Percentiles rank a stretch among this genome's conserved stretches.
Conservation (phyloP, 2,797 vertebrate genomes). For the Echiichthys vipera region DNA sequence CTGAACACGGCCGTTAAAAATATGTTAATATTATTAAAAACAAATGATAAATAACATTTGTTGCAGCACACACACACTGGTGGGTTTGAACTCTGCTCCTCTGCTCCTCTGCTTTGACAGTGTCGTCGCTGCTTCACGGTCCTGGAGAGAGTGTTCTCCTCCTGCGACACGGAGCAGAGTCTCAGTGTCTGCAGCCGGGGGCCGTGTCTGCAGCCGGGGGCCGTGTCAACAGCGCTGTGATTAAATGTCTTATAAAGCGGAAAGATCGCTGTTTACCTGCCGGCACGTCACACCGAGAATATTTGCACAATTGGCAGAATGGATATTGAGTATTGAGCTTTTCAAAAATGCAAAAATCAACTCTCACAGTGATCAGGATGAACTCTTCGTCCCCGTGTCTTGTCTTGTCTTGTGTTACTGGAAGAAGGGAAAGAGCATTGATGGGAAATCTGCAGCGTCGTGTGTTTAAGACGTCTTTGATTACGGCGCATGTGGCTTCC, state of each 20-base stretch:
- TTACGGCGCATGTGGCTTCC: conserved; percentile 11
- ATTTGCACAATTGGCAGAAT: conserved; percentile 52
- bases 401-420: conserved; percentile 42
- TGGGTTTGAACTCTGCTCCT: conserved; percentile 1
- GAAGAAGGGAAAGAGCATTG: conserved; percentile 12
- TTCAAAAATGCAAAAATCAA: conserved; percentile 36
- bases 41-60: too few species aligned
- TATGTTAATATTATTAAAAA: not conserved
- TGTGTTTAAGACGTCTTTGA: conserved; percentile 2
- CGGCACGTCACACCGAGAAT: conserved; percentile 55
- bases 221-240: conserved; percentile 63
- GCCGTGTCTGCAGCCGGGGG: conserved; percentile 64
- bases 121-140: conserved; percentile 3
- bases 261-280: conserved; percentile 68
- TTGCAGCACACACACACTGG: not conserved
- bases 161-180: conserved; percentile 39
- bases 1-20: conserved; percentile 6
- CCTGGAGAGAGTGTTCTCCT: too few species aligned
- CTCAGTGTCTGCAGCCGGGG: conserved; percentile 61
- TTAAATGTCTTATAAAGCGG: conserved; percentile 55
- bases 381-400: conserved; percentile 22
- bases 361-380: conserved; percentile 29
- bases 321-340: conserved; percentile 18
- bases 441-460: conserved; percentile 2
- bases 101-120: not conserved